Evolutionary conservation across 2,888 invertebrate species (phyloP).

Genomic region (Meloe dianella): DNA sequence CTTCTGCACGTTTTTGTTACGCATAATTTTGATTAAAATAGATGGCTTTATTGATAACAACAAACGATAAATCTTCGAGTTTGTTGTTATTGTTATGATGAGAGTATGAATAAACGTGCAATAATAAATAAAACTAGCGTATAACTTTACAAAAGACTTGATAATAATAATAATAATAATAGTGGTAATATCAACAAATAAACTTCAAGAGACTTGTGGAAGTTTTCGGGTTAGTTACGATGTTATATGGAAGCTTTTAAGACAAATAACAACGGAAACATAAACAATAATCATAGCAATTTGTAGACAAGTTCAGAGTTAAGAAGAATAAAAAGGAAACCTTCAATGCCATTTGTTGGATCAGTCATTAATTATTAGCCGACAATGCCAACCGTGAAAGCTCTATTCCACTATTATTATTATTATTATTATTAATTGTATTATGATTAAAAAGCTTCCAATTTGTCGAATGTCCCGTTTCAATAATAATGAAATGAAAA

Average conservation of each 20-base stretch:
- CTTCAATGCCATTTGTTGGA: not conserved
- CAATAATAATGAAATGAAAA: slow-evolving; percentile 30
- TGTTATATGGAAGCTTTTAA: not conserved
- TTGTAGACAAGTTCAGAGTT: not conserved
- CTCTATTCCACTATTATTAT: slow-evolving; percentile 9
- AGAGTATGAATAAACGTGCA: not conserved
- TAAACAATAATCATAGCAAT: slow-evolving; percentile 1
- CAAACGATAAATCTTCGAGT: not conserved
- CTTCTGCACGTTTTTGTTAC: not conserved
- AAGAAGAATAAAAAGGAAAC: not conserved
- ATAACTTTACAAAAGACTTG: not conserved
- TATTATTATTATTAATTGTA: slow-evolving; percentile 27
- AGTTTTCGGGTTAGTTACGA: not conserved
- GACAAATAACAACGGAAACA: not conserved
- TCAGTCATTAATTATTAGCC: not conserved
- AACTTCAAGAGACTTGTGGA: not conserved
- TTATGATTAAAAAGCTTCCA: slow-evolving; percentile 30
- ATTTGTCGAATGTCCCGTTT: slow-evolving; percentile 23
- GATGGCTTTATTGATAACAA: not conserved
- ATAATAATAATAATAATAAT: not conserved
- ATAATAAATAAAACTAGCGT: not conserved
- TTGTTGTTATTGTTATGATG: not conserved
- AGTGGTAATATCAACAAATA: not conserved
- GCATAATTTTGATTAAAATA: slow-evolving; percentile 9
- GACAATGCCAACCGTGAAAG: not conserved